Evolutionary conservation across 2,113 vertebrate genomes (phyloP).

Genomic region (Nerophis lumbriciformis): DNA sequence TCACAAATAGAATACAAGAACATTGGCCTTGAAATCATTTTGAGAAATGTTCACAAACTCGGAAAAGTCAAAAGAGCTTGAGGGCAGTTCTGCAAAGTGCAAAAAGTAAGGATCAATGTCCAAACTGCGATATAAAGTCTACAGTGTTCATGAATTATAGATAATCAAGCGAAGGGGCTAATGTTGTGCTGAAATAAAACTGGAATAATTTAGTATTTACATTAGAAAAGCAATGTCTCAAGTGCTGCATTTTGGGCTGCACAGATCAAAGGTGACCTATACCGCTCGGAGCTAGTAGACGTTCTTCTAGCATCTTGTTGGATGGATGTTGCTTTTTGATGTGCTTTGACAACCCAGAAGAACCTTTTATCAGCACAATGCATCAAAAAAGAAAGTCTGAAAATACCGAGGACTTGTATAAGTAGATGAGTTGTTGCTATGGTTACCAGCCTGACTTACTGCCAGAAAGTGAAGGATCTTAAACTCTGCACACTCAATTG

Average conservation of each 20-base stretch:
- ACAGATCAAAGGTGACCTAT: not conserved
- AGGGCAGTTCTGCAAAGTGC: constrained; percentile 25
- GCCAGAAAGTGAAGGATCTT: constrained; percentile 2
- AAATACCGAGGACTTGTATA: constrained; percentile 25
- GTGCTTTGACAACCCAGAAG: constrained; percentile 14
- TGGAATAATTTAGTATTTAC: not conserved
- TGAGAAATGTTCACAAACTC: constrained; percentile 22
- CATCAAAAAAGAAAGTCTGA: constrained; percentile 30
- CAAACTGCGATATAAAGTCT: constrained; percentile 11
- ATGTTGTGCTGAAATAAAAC: not conserved
- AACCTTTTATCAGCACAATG: constrained; percentile 19
- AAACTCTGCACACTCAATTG: constrained; percentile 15
- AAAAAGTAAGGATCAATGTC: constrained; percentile 31
- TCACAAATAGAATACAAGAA: constrained; percentile 18
- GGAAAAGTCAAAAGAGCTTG: constrained; percentile 28
- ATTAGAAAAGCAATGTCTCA: not conserved
- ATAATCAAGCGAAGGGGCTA: not conserved
- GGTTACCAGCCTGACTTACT: constrained; percentile 40
- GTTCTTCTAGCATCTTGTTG: not conserved
- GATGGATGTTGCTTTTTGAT: constrained; percentile 11
- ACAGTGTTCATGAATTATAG: not conserved
- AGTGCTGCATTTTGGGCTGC: not conserved
- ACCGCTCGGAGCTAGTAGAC: not conserved
- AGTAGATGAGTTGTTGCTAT: constrained; percentile 47
- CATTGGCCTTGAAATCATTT: constrained; percentile 29